Percentiles rank a stretch among this genome's conserved stretches.
These are phyloP conservation scores for Oligia latruncula DNA, from an alignment of 2,888 invertebrate genomes.

Conservation along the genomic window DNA sequence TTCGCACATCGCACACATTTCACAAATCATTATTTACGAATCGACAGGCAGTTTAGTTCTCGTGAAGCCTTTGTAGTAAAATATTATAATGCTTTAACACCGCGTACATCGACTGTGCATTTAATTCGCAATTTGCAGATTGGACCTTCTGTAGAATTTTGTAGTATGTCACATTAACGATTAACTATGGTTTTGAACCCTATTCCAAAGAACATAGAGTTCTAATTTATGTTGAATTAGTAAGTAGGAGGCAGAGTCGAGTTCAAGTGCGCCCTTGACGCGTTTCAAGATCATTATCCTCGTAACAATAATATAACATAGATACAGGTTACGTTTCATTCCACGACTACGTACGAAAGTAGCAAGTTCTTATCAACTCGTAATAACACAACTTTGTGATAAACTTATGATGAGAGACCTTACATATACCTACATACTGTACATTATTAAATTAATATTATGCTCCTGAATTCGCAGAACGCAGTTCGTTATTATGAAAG, in stretches of 20 bases:
- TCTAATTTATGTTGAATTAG: neutral
- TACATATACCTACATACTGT: no score
- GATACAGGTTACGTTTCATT: slow-evolving; percentile 29
- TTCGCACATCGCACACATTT: no score
- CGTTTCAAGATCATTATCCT: slow-evolving; percentile 46
- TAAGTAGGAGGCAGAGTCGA: slow-evolving; percentile 5
- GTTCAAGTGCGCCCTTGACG: slow-evolving; percentile 50
- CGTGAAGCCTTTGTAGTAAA: no score
- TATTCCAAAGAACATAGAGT: neutral
- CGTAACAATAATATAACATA: slow-evolving; percentile 27
- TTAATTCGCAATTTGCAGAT: neutral
- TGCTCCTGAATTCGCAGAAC: no score
- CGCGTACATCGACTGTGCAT: neutral
- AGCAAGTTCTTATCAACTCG: slow-evolving; percentile 11
- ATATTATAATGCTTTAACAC: neutral
- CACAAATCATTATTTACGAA: no score
- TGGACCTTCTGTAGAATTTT: neutral
- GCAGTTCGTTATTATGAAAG: neutral
- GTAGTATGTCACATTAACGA: neutral
- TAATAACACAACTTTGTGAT: slow-evolving; percentile 22
- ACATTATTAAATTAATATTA: neutral
- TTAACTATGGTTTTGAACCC: neutral
- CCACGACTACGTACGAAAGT: slow-evolving; percentile 16
- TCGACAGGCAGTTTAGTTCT: neutral
- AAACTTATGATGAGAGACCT: slow-evolving; percentile 7